Evolutionary conservation across 2,113 vertebrate genomes (phyloP), one percentile per base, ranked within the genome.

Genomic region (Prolemur simus): DNA sequence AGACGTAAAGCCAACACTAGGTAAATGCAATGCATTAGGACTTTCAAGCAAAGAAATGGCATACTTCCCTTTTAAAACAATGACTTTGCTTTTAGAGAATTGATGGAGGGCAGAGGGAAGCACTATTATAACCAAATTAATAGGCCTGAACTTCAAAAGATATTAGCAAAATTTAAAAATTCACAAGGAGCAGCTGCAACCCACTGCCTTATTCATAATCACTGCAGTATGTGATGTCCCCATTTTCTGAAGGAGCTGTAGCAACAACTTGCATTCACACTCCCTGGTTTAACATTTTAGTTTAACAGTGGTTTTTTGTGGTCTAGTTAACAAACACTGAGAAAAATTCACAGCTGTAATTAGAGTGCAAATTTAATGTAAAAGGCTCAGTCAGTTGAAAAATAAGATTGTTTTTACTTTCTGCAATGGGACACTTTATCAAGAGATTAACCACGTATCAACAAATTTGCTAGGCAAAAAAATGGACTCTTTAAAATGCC

Each of bases 251-350:
- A 85, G 64, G 29, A 60, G 71, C 64, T 21, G n/a, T 3, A 76
- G 37, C 4, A 42, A 37, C 20, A 64, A 69, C 45, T 49, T 88
- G 37, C 23, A 54, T 32, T 80, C 68, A 94, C 15, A 78, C 73
- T 89, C 42, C 47, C 18, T 47, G 42, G 73, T 84, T 95, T 66
- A 93, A 89, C 56, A 89, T 76, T 66, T 86, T 82, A 73, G 37
- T 68, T 94, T 74, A 93, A 91, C 49, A 37, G 64, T 42, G 27
- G n/a, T 15, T 71, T 87, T 91, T 34, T 80, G 78, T 89, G 95
- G 89, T 96, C 87, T 74, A 89, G 89, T 89, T 95, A 94, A 80
- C 86, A 94, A 93, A 88, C 68, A 60, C 81, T 45, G 54, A 95
- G 83, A 85, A 89, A 69, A 89, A 64, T 27, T 89, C 78, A 71